phyloP scores from a whole-genome alignment of 2,888 invertebrate species.

The Hylaea fasciaria region DNA sequence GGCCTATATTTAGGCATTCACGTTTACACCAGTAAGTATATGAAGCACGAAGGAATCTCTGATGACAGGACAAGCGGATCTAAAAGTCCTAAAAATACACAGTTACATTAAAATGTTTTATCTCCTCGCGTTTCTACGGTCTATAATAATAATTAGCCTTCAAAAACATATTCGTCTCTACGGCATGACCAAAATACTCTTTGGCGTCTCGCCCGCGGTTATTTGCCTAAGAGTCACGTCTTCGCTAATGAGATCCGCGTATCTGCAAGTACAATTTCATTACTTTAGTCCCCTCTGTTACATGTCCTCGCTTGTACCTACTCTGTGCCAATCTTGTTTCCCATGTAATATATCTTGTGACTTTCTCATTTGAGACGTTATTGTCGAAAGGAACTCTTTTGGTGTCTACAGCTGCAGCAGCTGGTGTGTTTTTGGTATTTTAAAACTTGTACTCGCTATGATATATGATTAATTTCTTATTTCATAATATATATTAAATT shows the following conservation, averaged over 20 bases:
- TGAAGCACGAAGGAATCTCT: no score
- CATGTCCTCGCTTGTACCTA: conserved; percentile 8
- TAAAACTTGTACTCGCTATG: no score
- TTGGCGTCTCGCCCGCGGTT: conserved; percentile 16
- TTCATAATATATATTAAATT: no score
- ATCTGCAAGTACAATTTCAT: conserved; percentile 39
- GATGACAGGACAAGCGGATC: no score
- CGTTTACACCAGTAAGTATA: neutral
- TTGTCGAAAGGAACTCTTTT: no score
- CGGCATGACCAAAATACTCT: neutral
- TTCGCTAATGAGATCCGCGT: conserved; percentile 26
- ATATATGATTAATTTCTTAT: no score
- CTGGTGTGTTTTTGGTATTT: no score
- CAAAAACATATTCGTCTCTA: neutral
- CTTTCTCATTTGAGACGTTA: no score
- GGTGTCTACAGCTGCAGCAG: no score
- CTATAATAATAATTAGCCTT: neutral
- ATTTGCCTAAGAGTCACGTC: conserved; percentile 25
- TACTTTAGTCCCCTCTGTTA: conserved; percentile 20
- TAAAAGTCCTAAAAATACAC: no score
- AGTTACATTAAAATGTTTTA: no score
- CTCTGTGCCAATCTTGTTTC: neutral
- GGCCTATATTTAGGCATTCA: conserved; percentile 4
- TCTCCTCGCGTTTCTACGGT: no score
- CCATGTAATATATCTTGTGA: neutral